Evolutionary conservation across 1,140 invertebrate genomes (phyloP), one percentile per base, ranked within the genome.

Genomic region (Penaeus chinensis): DNA sequence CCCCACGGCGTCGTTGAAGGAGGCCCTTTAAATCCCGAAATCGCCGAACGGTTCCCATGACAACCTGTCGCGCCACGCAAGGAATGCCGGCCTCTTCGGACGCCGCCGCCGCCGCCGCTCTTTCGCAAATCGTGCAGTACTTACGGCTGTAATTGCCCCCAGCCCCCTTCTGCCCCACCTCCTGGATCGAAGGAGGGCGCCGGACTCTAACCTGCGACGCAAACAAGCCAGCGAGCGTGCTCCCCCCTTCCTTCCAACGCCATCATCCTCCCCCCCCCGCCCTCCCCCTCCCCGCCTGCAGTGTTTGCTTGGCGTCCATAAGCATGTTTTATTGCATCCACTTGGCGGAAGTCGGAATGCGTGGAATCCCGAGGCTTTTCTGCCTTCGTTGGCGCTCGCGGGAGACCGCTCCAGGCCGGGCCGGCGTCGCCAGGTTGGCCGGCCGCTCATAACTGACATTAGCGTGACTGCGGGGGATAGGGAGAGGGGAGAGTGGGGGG

Each of bases 51-150:
- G 60, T 85, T 85, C 83, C 60, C 71, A 77, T 85, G 74, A 77
- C 83, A 85, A 85, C 83, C 83, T 85, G 83, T 85, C 71, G 20
- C n/a, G 83, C 83, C 27, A 65, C 37, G 83, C 74, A n/a, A 78
- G 74, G 83, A 62, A 85, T 85, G 83, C 60, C 61, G 37, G 83
- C 42, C 60, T 20, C 27, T 61, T 74, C 60, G 42, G 37, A 66
- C 54, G 37, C 66, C 66, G n/a, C 66, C 66, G n/a, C 66, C 66
- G n/a, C 66, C 66, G n/a, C 60, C 27, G 79, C 27, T 24, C 27
- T 82, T 61, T 61, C 24, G 18, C 27, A 62, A 82, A 61, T 27
- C 54, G 47, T 2, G 54, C 61, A 18, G 18, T 74, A 19, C 22
- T 37, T 19, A 32, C 16, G 13, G 20, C n/a, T 32, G 27, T 11